Conservation (phyloP, 1,140 invertebrate genomes). For the Cyrtorhinus lividipennis region DNA sequence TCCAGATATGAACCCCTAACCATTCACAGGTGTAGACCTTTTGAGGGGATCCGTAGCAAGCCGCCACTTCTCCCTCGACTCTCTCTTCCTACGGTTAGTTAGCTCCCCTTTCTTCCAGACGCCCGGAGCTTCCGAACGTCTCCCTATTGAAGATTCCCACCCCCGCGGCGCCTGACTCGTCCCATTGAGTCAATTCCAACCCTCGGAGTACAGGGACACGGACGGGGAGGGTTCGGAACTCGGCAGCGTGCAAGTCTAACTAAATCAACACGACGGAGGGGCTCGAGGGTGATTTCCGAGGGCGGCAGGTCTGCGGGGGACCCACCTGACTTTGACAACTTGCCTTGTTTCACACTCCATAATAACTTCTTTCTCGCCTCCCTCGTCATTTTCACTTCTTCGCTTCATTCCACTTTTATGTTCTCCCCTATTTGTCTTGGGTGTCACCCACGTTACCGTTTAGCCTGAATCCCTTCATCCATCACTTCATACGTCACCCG, state of each 20-base stretch:
- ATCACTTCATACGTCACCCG: too few species aligned
- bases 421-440: background rate
- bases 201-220: background rate
- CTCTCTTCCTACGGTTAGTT: conserved; percentile 5
- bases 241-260: background rate
- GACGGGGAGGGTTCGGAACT: background rate
- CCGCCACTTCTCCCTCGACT: background rate
- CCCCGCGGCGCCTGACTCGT: too few species aligned
- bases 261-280: conserved; percentile 3
- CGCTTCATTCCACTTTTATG: background rate
- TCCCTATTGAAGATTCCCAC: background rate
- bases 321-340: conserved; percentile 6
- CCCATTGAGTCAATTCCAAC: background rate
- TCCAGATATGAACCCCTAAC: background rate
- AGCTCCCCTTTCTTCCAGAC: background rate
- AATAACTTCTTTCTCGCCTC: conserved; percentile 2
- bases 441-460: background rate
- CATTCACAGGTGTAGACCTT: background rate
- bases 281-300: background rate
- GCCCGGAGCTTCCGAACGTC: too few species aligned
- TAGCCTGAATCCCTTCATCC: too few species aligned
- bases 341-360: conserved; percentile 7
- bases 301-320: background rate
- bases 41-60: background rate
- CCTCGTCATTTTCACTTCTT: background rate